phyloP scores from a whole-genome alignment of 2,113 vertebrate species.

The Hydrochoerus hydrochaeris region DNA sequence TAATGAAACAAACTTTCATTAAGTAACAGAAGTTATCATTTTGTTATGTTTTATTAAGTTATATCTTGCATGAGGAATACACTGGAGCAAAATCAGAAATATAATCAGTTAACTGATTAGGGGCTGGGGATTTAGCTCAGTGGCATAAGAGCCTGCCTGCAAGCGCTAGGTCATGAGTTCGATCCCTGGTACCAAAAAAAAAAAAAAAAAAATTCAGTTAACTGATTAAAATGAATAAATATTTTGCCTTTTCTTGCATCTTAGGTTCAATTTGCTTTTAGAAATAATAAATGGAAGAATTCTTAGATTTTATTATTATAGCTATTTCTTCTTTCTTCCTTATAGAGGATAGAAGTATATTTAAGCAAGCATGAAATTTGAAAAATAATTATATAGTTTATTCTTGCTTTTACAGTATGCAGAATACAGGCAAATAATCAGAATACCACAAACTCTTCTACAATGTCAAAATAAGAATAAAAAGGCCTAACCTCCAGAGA shows the following conservation, averaged over 20 bases:
- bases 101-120: neutral
- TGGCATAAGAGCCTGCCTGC: no score
- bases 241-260: neutral
- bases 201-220: no score
- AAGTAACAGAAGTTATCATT: neutral
- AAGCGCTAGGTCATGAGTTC: no score
- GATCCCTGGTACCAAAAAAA: no score
- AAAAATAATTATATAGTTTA: slow-evolving; percentile 43
- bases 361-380: slow-evolving; percentile 11
- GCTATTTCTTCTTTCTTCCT: slow-evolving; percentile 27
- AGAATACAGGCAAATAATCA: neutral
- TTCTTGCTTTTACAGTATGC: slow-evolving; percentile 10
- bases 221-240: neutral
- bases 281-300: neutral
- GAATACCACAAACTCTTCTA: neutral
- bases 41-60: neutral
- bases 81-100: neutral
- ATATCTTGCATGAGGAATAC: neutral
- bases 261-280: neutral
- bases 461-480: slow-evolving; percentile 31
- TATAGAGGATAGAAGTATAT: neutral
- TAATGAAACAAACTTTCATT: neutral
- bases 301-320: neutral
- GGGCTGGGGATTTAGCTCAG: no score
- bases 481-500: neutral